phyloP scores from a whole-genome alignment of 2,888 invertebrate genomes.

The Cephus rjabovi region DNA sequence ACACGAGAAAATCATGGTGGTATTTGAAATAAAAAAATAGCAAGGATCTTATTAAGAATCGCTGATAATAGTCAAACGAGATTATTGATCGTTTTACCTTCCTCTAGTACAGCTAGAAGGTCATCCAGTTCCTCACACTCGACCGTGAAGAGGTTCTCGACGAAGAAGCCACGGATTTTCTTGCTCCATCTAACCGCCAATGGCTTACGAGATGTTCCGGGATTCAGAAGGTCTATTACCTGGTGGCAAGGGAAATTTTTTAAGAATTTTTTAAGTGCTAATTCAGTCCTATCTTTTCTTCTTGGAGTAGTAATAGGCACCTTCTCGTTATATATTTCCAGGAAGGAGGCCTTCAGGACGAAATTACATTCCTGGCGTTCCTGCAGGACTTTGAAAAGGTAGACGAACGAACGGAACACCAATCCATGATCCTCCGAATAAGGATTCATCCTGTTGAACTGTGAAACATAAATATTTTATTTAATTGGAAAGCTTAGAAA shows the following conservation, averaged over 20 bases:
- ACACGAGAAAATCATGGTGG: not conserved
- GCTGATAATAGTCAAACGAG: not conserved
- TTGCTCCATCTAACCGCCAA: constrained; percentile 95
- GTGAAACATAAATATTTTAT: constrained; percentile 24
- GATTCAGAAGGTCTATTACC: constrained; percentile 95
- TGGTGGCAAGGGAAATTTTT: constrained; percentile 56
- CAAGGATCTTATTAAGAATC: not conserved
- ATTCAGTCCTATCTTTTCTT: constrained; percentile 11
- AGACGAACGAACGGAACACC: constrained; percentile 90
- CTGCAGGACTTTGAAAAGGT: constrained; percentile 86
- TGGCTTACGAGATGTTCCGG: constrained; percentile 83
- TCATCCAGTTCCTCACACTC: constrained; percentile 95
- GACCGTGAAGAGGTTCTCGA: constrained; percentile 95
- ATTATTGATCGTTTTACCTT: constrained; percentile 73
- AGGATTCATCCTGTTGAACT: constrained; percentile 77
- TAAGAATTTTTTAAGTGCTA: not conserved
- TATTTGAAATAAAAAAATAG: not conserved
- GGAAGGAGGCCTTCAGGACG: constrained; percentile 90
- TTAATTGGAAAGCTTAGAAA: not conserved
- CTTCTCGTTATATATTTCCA: constrained; percentile 98
- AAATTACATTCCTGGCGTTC: constrained; percentile 83
- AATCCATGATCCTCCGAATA: constrained; percentile 85
- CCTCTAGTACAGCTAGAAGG: constrained; percentile 91
- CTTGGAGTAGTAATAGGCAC: constrained; percentile 67
- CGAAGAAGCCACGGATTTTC: constrained; percentile 92